Base-by-base conservation (phyloP, 2,888 invertebrate species). In the Formica aserva region DNA sequence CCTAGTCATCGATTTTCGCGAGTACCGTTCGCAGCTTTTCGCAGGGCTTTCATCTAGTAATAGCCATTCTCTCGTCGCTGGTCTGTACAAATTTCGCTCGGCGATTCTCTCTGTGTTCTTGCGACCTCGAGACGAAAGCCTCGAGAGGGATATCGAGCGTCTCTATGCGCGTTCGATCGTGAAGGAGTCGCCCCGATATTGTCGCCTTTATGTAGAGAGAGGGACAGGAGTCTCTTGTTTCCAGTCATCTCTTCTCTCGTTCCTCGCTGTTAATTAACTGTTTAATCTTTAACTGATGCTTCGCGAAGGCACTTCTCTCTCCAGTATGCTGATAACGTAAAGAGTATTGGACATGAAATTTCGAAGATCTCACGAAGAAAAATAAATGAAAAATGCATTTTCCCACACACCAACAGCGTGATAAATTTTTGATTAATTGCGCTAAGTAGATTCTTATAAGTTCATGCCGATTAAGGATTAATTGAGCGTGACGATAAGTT, bases 21-120 rank as follows among this genome's bases (percentile, higher is more conserved):
- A 75, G 62, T 22, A 32, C 4, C 66, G 52, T 76, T 66, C 48
- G 41, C 67, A 76, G 13, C 67, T 76, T 76, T 55, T 76, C 18
- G 67, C 45, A 52, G 67, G 52, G 67, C 38, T 76, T 76, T 76
- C 52, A 29, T 66, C 76, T 67, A 35, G 13, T 48, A 48, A 66
- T 66, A 67, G 52, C 76, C n/a, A 26, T 38, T 45, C 76, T 76
- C 76, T 76, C 66, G 76, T 77, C 67, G 76, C 55, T 77, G 77
- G n/a, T 77, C 77, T 55, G 77, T 55, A 77, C 77, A 77, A 77
- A 77, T 77, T 55, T 77, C 77, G 77, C 77, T 29, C 45, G 29
- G 69, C 67, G 77, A 77, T 77, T 76, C 66, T 67, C 67, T 55
- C 77, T 77, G 77, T 77, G 77, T 77, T 77, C 77, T 77, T 15